These are phyloP conservation scores for Coleophora flavipennella DNA, from an alignment of 2,888 invertebrate genomes.

Conservation along the genomic window DNA sequence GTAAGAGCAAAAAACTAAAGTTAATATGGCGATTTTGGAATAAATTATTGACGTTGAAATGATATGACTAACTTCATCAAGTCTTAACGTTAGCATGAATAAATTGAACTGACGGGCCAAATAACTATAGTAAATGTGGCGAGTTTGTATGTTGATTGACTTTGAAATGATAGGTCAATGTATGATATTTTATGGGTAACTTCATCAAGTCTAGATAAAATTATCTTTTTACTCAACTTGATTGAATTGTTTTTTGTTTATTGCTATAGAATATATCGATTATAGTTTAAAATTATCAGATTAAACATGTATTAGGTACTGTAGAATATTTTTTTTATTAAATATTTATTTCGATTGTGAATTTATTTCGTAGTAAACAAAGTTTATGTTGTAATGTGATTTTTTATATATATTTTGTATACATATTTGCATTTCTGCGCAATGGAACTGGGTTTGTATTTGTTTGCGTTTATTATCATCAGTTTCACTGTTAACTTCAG, in stretches of 20 bases:
- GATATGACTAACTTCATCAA: too few species aligned
- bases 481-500: too few species aligned
- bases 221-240: neutral
- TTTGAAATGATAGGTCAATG: too few species aligned
- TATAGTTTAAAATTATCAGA: slow-evolving; percentile 8
- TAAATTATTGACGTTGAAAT: too few species aligned
- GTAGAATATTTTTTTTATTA: slow-evolving; percentile 9
- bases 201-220: neutral
- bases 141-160: too few species aligned
- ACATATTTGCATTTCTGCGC: slow-evolving; percentile 66
- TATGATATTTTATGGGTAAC: too few species aligned
- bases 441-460: slow-evolving; percentile 17
- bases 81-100: too few species aligned
- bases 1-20: too few species aligned
- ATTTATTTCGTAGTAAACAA: slow-evolving; percentile 25
- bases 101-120: too few species aligned
- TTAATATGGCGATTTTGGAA: too few species aligned
- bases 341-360: slow-evolving; percentile 8
- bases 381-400: slow-evolving; percentile 26
- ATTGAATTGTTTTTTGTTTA: neutral
- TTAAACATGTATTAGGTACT: slow-evolving; percentile 9
- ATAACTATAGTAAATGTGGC: too few species aligned
- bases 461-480: neutral
- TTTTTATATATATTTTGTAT: slow-evolving; percentile 35
- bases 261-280: neutral